phyloP scores from a whole-genome alignment of 2,888 invertebrate genomes.

The Cantharis lateralis region DNA sequence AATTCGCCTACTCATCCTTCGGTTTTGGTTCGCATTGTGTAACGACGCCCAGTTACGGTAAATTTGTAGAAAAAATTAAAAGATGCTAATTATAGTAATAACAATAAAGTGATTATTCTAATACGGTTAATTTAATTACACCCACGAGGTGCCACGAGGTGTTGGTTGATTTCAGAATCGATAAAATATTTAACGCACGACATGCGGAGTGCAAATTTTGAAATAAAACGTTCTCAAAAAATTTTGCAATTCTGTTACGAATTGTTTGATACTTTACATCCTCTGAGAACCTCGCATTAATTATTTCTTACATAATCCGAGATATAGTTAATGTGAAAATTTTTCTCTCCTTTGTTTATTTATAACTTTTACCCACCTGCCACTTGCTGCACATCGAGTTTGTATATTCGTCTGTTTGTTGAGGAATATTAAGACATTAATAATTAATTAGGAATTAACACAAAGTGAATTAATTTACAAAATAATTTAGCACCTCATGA shows the following conservation, averaged over 20 bases:
- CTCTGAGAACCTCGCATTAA: constrained; percentile 17
- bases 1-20: neutral
- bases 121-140: neutral
- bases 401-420: neutral
- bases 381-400: neutral
- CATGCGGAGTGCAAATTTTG: constrained; percentile 1
- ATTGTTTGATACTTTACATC: constrained; percentile 15
- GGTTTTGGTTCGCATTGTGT: neutral
- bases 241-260: constrained; percentile 19
- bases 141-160: neutral
- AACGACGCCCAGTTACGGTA: neutral
- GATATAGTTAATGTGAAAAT: constrained; percentile 1
- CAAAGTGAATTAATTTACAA: neutral
- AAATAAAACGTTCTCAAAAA: constrained; percentile 19
- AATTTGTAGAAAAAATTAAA: neutral
- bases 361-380: neutral
- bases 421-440: neutral
- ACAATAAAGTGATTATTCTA: neutral
- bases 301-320: constrained; percentile 7
- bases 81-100: neutral
- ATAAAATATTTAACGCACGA: constrained; percentile 8
- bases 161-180: neutral
- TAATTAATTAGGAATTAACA: constrained; percentile 1
- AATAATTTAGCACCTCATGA: neutral
- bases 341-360: constrained; percentile 1